Conservation (phyloP, 2,888 invertebrate species). For the Macropis europaea region DNA sequence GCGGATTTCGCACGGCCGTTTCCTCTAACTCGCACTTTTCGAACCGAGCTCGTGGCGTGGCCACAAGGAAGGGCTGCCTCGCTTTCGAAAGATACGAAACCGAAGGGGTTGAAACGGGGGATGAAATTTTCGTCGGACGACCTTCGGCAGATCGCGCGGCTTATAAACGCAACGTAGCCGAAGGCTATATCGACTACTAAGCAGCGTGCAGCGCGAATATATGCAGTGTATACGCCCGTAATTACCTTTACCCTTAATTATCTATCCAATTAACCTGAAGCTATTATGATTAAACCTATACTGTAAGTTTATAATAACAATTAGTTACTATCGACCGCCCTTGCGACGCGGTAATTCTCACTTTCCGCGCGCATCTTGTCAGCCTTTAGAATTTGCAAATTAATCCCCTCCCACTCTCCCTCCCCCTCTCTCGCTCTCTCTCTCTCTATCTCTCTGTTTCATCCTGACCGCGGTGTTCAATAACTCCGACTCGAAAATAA, state of each 20-base stretch:
- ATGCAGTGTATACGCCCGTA: constrained; percentile 74
- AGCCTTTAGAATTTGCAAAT: constrained; percentile 31
- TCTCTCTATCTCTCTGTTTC: not conserved
- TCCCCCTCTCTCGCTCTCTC: no score
- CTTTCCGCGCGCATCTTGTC: constrained; percentile 60
- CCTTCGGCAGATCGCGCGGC: constrained; percentile 69
- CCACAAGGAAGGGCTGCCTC: no score
- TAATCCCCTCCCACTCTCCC: constrained; percentile 29
- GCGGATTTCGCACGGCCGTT: no score
- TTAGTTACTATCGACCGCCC: constrained; percentile 77
- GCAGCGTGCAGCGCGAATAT: constrained; percentile 70
- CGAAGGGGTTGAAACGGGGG: no score
- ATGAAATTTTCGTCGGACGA: constrained; percentile 67
- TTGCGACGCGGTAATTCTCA: constrained; percentile 72
- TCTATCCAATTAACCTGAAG: constrained; percentile 79
- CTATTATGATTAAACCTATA: constrained; percentile 79
- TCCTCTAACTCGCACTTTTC: constrained; percentile 21
- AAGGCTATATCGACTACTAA: constrained; percentile 77
- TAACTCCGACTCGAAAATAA: constrained; percentile 17
- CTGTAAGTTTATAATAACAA: constrained; percentile 80
- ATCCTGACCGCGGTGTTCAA: no score
- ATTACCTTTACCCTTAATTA: constrained; percentile 80
- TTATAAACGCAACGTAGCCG: constrained; percentile 74
- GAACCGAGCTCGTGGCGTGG: no score
- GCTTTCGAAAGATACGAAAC: not conserved